phyloP scores from a whole-genome alignment of 2,888 invertebrate species.

The Calephelis perditalis region DNA sequence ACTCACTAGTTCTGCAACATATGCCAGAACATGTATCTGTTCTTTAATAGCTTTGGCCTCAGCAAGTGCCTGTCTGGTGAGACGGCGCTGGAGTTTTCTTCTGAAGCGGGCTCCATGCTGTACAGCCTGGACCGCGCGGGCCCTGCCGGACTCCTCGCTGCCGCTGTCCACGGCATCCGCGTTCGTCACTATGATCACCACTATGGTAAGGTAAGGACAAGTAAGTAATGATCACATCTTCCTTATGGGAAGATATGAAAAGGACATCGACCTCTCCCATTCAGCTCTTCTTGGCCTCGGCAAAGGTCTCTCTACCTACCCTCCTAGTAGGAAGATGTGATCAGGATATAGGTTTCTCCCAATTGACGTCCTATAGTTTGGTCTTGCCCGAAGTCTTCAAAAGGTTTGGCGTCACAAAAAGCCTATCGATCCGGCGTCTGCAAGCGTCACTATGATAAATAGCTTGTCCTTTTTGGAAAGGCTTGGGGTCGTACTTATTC shows the following conservation, averaged over 20 bases:
- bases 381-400: too few species aligned
- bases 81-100: slow-evolving; percentile 85
- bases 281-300: too few species aligned
- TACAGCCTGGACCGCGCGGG: slow-evolving; percentile 85
- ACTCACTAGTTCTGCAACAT: slow-evolving; percentile 87
- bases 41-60: slow-evolving; percentile 90
- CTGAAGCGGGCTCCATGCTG: slow-evolving; percentile 88
- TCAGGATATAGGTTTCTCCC: too few species aligned
- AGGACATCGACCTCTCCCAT: too few species aligned
- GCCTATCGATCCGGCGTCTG: too few species aligned
- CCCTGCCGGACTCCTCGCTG: slow-evolving; percentile 56
- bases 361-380: too few species aligned
- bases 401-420: too few species aligned
- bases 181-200: slow-evolving; percentile 67
- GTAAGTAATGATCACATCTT: slow-evolving; percentile 3
- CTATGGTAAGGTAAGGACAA: slow-evolving; percentile 39
- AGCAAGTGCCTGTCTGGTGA: slow-evolving; percentile 86
- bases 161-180: slow-evolving; percentile 45
- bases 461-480: too few species aligned
- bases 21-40: slow-evolving; percentile 87
- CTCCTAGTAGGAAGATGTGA: too few species aligned
- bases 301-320: too few species aligned
- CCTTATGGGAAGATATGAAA: neutral
- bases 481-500: too few species aligned
- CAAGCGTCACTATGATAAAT: too few species aligned